Evolutionary conservation across 2,888 invertebrate species (phyloP).

Genomic region (Agrotis puta): DNA sequence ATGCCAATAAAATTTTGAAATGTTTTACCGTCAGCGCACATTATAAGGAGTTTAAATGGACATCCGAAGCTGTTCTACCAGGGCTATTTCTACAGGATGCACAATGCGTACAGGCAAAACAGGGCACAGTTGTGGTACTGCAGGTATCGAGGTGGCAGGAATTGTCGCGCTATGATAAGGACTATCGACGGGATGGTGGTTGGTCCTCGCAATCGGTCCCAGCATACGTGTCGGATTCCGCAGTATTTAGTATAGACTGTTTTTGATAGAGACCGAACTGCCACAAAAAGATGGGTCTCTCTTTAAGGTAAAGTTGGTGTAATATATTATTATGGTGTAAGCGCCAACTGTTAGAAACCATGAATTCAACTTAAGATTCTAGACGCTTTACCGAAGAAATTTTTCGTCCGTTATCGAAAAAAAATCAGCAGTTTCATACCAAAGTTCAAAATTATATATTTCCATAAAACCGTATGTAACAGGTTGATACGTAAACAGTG

Average conservation of each 20-base stretch:
- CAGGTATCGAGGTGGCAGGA: slow-evolving; percentile 63
- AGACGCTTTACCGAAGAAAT: background rate
- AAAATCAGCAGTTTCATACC: background rate
- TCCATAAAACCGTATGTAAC: no score
- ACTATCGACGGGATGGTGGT: slow-evolving; percentile 57
- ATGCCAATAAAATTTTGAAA: background rate
- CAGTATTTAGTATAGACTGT: background rate
- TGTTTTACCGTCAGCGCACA: slow-evolving; percentile 48
- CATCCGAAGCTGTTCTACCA: slow-evolving; percentile 75
- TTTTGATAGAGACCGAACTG: background rate
- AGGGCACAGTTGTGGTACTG: slow-evolving; percentile 79
- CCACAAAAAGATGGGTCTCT: slow-evolving; percentile 3
- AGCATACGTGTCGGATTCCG: slow-evolving; percentile 49
- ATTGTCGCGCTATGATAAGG: slow-evolving; percentile 57
- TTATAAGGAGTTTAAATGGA: slow-evolving; percentile 63
- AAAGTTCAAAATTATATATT: background rate
- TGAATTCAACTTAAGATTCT: background rate
- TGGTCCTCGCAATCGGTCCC: background rate
- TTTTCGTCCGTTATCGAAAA: background rate
- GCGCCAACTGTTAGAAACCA: background rate
- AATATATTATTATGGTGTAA: no score
- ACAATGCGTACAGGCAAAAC: slow-evolving; percentile 76
- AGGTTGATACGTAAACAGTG: background rate
- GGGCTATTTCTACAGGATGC: slow-evolving; percentile 75
- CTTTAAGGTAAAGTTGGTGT: slow-evolving; percentile 7